A percentile compares a stretch with the other conserved stretches of the same genome.
Evolutionary conservation across 1,140 invertebrate species (phyloP).

Genomic region (Copidosoma floridanum): DNA sequence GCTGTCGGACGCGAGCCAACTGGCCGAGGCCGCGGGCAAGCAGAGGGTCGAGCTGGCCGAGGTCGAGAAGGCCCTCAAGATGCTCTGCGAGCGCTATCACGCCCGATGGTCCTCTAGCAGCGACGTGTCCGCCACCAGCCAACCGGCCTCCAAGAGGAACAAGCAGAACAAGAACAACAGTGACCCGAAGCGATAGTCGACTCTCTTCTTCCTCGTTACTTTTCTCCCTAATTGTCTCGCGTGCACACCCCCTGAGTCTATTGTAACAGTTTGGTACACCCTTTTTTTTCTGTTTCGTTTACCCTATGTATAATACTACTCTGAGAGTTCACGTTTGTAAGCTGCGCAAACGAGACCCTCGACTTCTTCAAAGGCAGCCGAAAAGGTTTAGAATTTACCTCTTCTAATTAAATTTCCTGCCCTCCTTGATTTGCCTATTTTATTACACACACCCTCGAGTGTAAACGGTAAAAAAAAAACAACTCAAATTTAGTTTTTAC

Average conservation of each 20-base stretch:
- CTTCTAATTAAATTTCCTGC: no score
- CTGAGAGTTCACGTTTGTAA: background rate
- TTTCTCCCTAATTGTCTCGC: background rate
- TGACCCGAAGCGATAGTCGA: background rate
- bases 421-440: no score
- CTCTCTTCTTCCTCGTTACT: background rate
- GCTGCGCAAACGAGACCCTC: no score
- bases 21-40: conserved; percentile 40
- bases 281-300: background rate
- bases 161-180: no score
- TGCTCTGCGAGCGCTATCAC: conserved; percentile 39
- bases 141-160: no score
- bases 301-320: background rate
- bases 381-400: no score
- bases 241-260: no score
- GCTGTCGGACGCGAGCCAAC: conserved; percentile 42
- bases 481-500: no score
- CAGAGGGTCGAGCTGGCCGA: conserved; percentile 36
- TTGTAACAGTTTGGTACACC: background rate
- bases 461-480: no score
- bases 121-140: background rate
- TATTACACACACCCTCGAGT: no score
- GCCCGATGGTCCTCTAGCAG: conserved; percentile 1
- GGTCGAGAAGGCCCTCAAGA: conserved; percentile 39
- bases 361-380: no score